Percentiles rank a stretch among this genome's conserved stretches.
Evolutionary conservation across 2,797 vertebrate genomes (phyloP).

Genomic region (Peromyscus nudipes): DNA sequence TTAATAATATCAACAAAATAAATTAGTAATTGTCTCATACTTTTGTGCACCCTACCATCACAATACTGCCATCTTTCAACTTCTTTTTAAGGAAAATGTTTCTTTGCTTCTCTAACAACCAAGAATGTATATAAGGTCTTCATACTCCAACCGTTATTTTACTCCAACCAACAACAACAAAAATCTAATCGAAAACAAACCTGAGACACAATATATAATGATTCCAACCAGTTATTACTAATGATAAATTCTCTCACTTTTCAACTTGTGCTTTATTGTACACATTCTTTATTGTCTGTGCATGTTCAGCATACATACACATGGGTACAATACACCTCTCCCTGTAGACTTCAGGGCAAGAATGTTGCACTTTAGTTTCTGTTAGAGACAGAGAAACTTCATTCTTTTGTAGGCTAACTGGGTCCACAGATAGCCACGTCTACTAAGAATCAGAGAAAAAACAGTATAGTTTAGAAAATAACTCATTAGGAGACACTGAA

Average conservation of each 20-base stretch:
- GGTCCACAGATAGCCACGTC: not conserved
- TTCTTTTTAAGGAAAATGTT: not conserved
- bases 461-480: not conserved
- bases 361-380: not conserved
- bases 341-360: not conserved
- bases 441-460: not conserved
- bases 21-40: not conserved
- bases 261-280: not conserved
- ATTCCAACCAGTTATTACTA: not conserved
- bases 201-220: not conserved
- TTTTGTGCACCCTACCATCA: not conserved
- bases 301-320: no score
- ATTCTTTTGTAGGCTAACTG: not conserved
- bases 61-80: not conserved
- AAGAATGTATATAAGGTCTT: not conserved
- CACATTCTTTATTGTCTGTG: not conserved
- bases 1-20: not conserved
- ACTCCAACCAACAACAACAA: not conserved
- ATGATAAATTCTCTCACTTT: not conserved
- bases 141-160: not conserved
- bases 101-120: not conserved
- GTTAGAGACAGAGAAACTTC: not conserved
- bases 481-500: not conserved
- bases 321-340: not conserved
- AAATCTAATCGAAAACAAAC: not conserved